phyloP scores from a whole-genome alignment of 2,113 vertebrate species.

The Gobius niger region DNA sequence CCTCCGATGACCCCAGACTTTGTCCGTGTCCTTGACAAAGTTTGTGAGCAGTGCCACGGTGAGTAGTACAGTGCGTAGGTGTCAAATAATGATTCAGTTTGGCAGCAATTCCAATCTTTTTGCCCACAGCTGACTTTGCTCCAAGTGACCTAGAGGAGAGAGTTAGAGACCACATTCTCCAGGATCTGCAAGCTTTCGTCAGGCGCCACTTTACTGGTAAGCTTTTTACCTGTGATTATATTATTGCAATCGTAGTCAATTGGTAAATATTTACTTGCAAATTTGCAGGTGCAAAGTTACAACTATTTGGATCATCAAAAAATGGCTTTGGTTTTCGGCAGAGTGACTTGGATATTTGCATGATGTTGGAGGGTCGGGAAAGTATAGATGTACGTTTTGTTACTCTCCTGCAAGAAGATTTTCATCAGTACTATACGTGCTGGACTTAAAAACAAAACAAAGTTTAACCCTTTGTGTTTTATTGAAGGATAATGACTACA shows the following conservation, averaged over 20 bases:
- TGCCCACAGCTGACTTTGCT: constrained; percentile 80
- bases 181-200: constrained; percentile 87
- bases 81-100: not conserved
- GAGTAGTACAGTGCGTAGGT: constrained; percentile 57
- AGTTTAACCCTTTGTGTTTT: not conserved
- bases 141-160: constrained; percentile 82
- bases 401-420: not conserved
- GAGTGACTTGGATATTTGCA: constrained; percentile 94
- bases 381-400: constrained; percentile 81
- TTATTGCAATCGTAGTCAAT: not conserved
- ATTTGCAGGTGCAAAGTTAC: constrained; percentile 82
- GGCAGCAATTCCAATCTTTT: not conserved
- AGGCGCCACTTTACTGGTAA: constrained; percentile 85
- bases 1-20: constrained; percentile 84
- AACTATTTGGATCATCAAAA: constrained; percentile 93
- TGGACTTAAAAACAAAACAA: not conserved
- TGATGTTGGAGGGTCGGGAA: constrained; percentile 88
- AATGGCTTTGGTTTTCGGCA: constrained; percentile 95
- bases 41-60: constrained; percentile 90
- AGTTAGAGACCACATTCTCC: constrained; percentile 86
- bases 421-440: not conserved
- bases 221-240: constrained; percentile 14
- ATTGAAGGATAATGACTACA: constrained; percentile 83
- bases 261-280: not conserved
- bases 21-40: constrained; percentile 81